Conservation (phyloP, 2,888 invertebrate genomes). For the Plemyria rubiginata region DNA sequence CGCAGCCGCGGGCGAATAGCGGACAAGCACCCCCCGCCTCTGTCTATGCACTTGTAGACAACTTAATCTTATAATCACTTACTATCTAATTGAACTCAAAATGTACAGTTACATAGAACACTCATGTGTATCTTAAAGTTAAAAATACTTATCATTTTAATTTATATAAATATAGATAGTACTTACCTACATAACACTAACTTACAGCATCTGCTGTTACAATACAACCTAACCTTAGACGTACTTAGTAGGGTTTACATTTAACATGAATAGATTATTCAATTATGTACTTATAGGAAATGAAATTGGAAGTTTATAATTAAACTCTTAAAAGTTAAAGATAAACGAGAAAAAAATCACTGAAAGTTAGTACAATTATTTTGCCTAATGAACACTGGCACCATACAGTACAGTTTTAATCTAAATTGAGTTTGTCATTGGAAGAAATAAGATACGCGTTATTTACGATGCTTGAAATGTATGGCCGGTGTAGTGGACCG, state of each 20-base stretch:
- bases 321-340: conserved; percentile 32
- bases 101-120: conserved; percentile 80
- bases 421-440: conserved; percentile 40
- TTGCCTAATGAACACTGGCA: conserved; percentile 66
- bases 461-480: background rate
- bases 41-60: conserved; percentile 49
- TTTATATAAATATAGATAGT: conserved; percentile 82
- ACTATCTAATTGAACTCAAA: conserved; percentile 74
- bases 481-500: background rate
- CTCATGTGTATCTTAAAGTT: conserved; percentile 72
- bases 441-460: conserved; percentile 2
- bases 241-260: conserved; percentile 74
- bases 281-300: conserved; percentile 60
- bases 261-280: conserved; percentile 61
- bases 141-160: conserved; percentile 74
- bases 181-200: conserved; percentile 69
- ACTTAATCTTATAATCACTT: conserved; percentile 54
- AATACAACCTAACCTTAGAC: conserved; percentile 70
- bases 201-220: conserved; percentile 71
- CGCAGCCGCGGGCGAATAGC: background rate
- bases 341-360: conserved; percentile 23
- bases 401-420: conserved; percentile 62
- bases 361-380: conserved; percentile 41
- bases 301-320: conserved; percentile 52
- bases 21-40: conserved; percentile 35